Conservation (phyloP, 2,797 vertebrate genomes). For the Molossus alvarezi region DNA sequence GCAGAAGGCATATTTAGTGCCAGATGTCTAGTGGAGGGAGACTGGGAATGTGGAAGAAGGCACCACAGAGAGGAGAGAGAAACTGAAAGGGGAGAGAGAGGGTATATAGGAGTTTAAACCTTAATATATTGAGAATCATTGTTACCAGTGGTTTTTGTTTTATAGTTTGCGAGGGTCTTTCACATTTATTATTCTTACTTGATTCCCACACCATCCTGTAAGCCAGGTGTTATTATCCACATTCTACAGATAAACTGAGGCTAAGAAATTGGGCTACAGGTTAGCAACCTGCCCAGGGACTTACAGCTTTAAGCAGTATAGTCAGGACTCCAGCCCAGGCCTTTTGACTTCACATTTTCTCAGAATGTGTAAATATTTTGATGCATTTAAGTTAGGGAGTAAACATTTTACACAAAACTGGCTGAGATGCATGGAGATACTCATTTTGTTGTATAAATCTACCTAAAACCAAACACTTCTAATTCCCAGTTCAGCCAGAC, state of each 20-base stretch:
- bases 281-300: neutral
- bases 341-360: neutral
- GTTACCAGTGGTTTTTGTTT: conserved; percentile 22
- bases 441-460: conserved; percentile 25
- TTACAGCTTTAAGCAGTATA: neutral
- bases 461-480: neutral
- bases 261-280: neutral
- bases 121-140: neutral
- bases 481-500: neutral
- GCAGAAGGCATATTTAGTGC: neutral
- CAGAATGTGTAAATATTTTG: neutral
- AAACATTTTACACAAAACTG: conserved; percentile 41
- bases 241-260: conserved; percentile 22
- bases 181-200: neutral
- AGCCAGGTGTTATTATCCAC: neutral
- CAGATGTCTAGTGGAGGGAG: conserved; percentile 1
- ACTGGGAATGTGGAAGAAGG: neutral
- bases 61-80: neutral
- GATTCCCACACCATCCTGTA: neutral
- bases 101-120: neutral
- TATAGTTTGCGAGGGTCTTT: neutral
- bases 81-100: neutral
- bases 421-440: conserved; percentile 14
- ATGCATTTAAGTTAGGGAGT: neutral
- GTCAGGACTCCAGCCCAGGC: neutral